A percentile compares a stretch with the other conserved stretches of the same genome.
Evolutionary conservation across 2,113 vertebrate genomes (phyloP).

Genomic region (Rhizomys pruinosus): DNA sequence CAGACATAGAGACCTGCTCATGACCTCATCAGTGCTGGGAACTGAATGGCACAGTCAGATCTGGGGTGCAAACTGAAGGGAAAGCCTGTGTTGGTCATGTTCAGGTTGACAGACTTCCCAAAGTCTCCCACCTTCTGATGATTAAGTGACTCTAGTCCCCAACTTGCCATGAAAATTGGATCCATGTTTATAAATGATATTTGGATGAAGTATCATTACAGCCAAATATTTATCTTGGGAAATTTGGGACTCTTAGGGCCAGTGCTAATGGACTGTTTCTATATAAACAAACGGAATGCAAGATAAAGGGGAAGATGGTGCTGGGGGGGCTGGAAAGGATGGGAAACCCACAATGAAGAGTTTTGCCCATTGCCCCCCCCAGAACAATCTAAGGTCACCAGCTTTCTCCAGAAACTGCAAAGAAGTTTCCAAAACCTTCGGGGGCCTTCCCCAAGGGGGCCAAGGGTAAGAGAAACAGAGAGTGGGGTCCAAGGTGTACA

Average conservation of each 20-base stretch:
- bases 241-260: slow-evolving; percentile 42
- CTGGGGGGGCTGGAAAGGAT: not conserved
- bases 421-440: slow-evolving; percentile 42
- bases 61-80: not conserved
- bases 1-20: not conserved
- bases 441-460: not conserved
- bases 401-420: slow-evolving; percentile 11
- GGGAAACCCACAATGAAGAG: not conserved
- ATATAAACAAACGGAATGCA: slow-evolving; percentile 40
- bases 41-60: not conserved
- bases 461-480: not conserved
- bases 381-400: not conserved
- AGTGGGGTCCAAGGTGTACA: not conserved
- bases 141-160: slow-evolving; percentile 50
- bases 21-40: too few relatives aligned
- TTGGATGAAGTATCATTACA: slow-evolving; percentile 63
- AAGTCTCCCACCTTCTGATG: slow-evolving; percentile 25
- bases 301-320: slow-evolving; percentile 1
- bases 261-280: slow-evolving; percentile 67
- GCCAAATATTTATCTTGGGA: slow-evolving; percentile 57
- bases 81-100: not conserved
- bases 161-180: slow-evolving; percentile 64
- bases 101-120: slow-evolving; percentile 11
- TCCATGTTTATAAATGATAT: slow-evolving; percentile 60
- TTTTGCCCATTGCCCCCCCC: not conserved